Conservation (phyloP, 2,888 invertebrate genomes). For the Chrysomela aeneicollis region DNA sequence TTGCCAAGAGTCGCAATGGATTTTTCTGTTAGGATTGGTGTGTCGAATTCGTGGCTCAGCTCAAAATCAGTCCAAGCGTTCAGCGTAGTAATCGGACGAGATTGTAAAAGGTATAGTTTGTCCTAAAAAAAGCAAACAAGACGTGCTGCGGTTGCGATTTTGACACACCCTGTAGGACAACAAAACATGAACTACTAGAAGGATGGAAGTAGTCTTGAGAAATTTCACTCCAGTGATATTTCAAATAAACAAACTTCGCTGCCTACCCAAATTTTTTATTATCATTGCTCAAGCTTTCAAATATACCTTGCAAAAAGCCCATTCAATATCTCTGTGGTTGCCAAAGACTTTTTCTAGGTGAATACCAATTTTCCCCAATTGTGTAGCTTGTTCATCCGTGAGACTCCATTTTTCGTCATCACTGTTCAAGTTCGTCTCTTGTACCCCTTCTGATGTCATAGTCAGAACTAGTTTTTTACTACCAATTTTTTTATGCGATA, state of each 20-base stretch:
- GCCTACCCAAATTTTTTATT: too few relatives aligned
- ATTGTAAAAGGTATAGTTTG: slow-evolving; percentile 75
- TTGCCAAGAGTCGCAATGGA: slow-evolving; percentile 77
- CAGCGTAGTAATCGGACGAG: slow-evolving; percentile 78
- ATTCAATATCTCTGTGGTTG: slow-evolving; percentile 80
- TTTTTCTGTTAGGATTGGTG: slow-evolving; percentile 70
- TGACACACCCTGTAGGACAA: too few relatives aligned
- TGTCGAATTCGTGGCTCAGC: slow-evolving; percentile 79
- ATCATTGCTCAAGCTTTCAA: too few relatives aligned
- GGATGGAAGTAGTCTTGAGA: too few relatives aligned
- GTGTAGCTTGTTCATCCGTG: slow-evolving; percentile 64
- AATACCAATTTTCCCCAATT: slow-evolving; percentile 67
- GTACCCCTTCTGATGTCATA: slow-evolving; percentile 57
- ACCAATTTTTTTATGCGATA: slow-evolving; percentile 61
- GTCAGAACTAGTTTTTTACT: slow-evolving; percentile 65
- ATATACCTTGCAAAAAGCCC: slow-evolving; percentile 72
- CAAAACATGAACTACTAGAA: too few relatives aligned
- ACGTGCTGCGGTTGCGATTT: too few relatives aligned
- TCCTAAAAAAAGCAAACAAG: slow-evolving; percentile 60
- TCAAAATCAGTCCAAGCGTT: slow-evolving; percentile 81
- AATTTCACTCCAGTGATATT: too few relatives aligned
- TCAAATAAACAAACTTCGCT: too few relatives aligned
- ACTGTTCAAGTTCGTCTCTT: slow-evolving; percentile 32
- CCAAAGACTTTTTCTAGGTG: slow-evolving; percentile 74
- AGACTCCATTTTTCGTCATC: slow-evolving; percentile 65